phyloP scores from a whole-genome alignment of 2,888 invertebrate species.

The Luperina testacea region DNA sequence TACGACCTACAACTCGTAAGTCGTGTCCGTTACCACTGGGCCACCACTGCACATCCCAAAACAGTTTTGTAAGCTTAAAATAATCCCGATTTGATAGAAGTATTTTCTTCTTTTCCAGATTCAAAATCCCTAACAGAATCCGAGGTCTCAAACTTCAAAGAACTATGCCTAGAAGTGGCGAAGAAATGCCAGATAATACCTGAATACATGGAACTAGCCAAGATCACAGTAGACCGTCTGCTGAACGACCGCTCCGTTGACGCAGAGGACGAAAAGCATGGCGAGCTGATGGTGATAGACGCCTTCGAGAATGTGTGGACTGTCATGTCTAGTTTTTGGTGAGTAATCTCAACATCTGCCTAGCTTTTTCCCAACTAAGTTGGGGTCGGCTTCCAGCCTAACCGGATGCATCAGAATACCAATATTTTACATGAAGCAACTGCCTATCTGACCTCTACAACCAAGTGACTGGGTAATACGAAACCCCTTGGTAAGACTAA shows the following conservation, averaged over 20 bases:
- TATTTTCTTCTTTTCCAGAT: constrained; percentile 67
- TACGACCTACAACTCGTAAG: no score
- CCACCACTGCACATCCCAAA: no score
- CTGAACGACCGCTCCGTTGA: constrained; percentile 59
- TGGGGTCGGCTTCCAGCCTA: background rate
- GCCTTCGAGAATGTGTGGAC: constrained; percentile 86
- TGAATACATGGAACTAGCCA: constrained; percentile 86
- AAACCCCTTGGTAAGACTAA: background rate
- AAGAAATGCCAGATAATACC: constrained; percentile 86
- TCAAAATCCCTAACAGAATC: constrained; percentile 77
- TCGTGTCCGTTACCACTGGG: no score
- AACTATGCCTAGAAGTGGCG: constrained; percentile 83
- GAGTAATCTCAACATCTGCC: constrained; percentile 55
- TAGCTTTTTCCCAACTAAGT: background rate
- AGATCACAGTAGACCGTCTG: constrained; percentile 79
- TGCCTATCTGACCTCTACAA: no score
- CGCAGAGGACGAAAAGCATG: constrained; percentile 60
- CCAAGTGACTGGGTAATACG: no score
- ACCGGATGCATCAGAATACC: background rate
- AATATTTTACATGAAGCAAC: background rate
- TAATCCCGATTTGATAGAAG: no score
- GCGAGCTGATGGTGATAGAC: constrained; percentile 74
- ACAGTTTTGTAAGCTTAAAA: no score
- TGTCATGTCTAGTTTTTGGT: constrained; percentile 86
- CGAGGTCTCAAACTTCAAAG: constrained; percentile 82